Evolutionary conservation across 2,888 invertebrate genomes (phyloP), one percentile per base, ranked within the genome.

Genomic region (Cantharis flavilabris): DNA sequence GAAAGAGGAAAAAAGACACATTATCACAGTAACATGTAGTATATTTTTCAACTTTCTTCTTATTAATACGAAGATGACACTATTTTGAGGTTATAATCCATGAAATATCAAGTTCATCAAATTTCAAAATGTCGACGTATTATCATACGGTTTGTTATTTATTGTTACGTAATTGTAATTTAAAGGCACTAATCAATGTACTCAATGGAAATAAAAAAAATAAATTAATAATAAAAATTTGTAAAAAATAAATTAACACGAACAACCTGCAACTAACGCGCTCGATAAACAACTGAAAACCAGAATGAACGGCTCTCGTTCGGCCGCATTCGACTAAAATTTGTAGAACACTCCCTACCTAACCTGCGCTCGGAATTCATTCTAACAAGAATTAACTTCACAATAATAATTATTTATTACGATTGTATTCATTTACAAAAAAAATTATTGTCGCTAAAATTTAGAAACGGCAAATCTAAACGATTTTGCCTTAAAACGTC

Each of bases 11-110:
- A 71, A 70, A 77, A 71, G 14, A 71, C 69, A 70, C 78, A 62
- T 63, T 78, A 78, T 78, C 78, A 78, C 78, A 78, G 78, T 73
- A 70, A 70, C 74, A 14, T 23, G 62, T 62, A 65, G 64, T 70
- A 70, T n/a, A 65, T 62, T 63, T 72, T 70, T 62, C 33, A 63
- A 20, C 70, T 20, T 33, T 33, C 33, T 33, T 33, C 33, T 33
- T 33, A 20, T 11, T 18, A 13, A 30, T 70, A 20, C 14, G 64
- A 73, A 33, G 33, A 75, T 77, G 77, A 75, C 77, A 77, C 16
- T 23, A 71, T 72, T 78, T 78, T 78, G 78, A 78, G 78, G 78
- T 78, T 78, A 78, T 70, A 64, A 30, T 70, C 64, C 28, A 67
- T 75, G 70, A 71, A 71, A 77, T 62, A 72, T 77, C 28, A 18